Evolutionary conservation across 2,888 invertebrate genomes (phyloP).

Genomic region (Caenorhabditis imperialis): DNA sequence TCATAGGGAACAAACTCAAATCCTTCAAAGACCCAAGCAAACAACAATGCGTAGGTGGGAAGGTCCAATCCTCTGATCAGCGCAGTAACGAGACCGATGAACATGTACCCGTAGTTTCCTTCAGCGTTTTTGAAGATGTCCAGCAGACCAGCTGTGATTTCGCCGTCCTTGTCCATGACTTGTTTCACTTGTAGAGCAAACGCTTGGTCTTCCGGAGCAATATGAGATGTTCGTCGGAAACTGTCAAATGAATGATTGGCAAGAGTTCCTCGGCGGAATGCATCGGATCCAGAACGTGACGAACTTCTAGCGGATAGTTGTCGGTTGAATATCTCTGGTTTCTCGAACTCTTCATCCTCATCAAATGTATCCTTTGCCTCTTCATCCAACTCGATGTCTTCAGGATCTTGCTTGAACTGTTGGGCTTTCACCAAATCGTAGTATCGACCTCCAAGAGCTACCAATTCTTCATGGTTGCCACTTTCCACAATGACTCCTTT

Average conservation of each 20-base stretch:
- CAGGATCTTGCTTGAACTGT: slow-evolving; percentile 62
- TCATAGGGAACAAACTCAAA: slow-evolving; percentile 38
- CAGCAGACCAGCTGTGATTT: slow-evolving; percentile 48
- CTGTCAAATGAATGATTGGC: slow-evolving; percentile 51
- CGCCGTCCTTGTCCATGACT: slow-evolving; percentile 49
- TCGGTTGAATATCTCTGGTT: slow-evolving; percentile 15
- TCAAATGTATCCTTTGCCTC: slow-evolving; percentile 50
- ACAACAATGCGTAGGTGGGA: slow-evolving; percentile 79
- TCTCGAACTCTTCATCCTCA: slow-evolving; percentile 36
- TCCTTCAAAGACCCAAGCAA: slow-evolving; percentile 56
- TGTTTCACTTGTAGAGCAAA: slow-evolving; percentile 46
- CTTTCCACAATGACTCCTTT: slow-evolving; percentile 67
- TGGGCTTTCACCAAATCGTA: slow-evolving; percentile 69
- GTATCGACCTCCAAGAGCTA: slow-evolving; percentile 61
- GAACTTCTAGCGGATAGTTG: slow-evolving; percentile 43
- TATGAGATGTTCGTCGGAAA: slow-evolving; percentile 20
- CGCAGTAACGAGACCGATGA: slow-evolving; percentile 51
- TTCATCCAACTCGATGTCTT: slow-evolving; percentile 23
- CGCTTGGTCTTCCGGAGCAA: slow-evolving; percentile 44
- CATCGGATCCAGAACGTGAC: slow-evolving; percentile 58
- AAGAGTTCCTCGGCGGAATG: slow-evolving; percentile 56
- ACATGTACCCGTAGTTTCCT: slow-evolving; percentile 56
- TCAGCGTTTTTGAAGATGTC: slow-evolving; percentile 55
- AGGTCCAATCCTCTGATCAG: slow-evolving; percentile 79
- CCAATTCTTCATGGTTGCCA: slow-evolving; percentile 65